Percentiles rank a stretch among this genome's conserved stretches.
phyloP scores from a whole-genome alignment of 2,888 invertebrate species.

The Luperina testacea region DNA sequence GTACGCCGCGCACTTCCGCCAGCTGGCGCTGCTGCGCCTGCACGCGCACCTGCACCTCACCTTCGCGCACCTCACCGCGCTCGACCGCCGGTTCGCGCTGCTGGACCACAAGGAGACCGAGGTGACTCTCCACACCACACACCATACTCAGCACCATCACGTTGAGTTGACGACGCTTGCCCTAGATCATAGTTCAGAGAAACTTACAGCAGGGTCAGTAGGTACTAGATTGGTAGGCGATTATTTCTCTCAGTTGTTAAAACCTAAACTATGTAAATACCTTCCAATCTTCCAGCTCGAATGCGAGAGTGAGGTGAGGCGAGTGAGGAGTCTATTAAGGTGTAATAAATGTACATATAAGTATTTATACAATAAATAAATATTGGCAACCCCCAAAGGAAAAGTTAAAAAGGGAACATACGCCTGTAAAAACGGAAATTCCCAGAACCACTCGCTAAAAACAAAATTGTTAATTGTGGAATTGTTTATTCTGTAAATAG shows the following conservation, averaged over 20 bases:
- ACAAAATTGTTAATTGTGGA: too few relatives aligned
- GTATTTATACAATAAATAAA: background rate
- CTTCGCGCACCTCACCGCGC: constrained; percentile 98
- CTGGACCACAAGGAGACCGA: constrained; percentile 99
- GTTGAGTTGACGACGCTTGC: background rate
- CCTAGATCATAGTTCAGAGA: background rate
- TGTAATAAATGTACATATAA: background rate
- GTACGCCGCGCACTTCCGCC: constrained; percentile 99
- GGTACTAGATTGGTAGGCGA: background rate
- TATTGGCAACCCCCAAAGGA: background rate
- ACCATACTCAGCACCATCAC: too few relatives aligned
- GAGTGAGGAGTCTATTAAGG: background rate
- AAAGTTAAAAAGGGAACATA: background rate
- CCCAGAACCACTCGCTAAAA: too few relatives aligned
- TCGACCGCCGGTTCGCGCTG: constrained; percentile 96
- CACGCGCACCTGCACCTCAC: constrained; percentile 99
- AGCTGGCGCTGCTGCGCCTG: constrained; percentile 97
- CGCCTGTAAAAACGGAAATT: background rate
- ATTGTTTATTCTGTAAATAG: too few relatives aligned
- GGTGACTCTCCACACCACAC: constrained; percentile 60
- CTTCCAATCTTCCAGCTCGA: background rate
- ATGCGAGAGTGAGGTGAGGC: background rate
- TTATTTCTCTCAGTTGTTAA: background rate
- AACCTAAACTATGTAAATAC: background rate
- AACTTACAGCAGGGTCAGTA: background rate